Conservation (phyloP, 2,888 invertebrate species). For the Frankliniella intonsa region DNA sequence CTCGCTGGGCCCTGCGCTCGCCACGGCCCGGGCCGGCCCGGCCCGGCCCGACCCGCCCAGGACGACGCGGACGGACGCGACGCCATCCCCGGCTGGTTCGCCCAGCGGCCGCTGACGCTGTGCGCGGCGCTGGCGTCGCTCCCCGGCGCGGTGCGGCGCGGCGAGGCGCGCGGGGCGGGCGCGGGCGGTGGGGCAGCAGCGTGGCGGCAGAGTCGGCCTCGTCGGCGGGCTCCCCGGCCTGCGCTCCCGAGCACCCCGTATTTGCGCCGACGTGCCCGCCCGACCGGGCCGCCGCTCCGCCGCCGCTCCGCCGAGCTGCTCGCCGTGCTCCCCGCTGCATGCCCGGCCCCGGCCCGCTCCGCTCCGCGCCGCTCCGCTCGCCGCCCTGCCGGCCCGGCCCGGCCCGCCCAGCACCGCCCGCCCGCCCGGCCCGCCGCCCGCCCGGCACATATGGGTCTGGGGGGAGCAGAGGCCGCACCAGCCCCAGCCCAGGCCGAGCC, state of each 20-base stretch:
- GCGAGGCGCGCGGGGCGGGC: constrained; percentile 29
- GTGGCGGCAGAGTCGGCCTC: constrained; percentile 7
- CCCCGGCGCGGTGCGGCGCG: constrained; percentile 32
- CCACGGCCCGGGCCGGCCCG: background rate
- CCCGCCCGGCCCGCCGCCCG: background rate
- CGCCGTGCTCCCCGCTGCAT: too few relatives aligned
- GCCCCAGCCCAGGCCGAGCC: background rate
- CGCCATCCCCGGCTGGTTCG: constrained; percentile 20
- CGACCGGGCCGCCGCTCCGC: background rate
- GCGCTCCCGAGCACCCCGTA: constrained; percentile 49
- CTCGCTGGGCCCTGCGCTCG: background rate
- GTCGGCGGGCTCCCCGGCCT: constrained; percentile 39
- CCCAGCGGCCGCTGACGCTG: constrained; percentile 31
- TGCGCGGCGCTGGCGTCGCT: constrained; percentile 32
- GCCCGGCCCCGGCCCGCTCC: too few relatives aligned
- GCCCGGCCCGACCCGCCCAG: background rate
- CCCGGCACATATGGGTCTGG: constrained; percentile 35
- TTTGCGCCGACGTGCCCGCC: constrained; percentile 42
- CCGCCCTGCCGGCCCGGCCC: too few relatives aligned
- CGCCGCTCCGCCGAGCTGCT: background rate
- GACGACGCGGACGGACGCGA: background rate
- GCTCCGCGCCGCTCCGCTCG: too few relatives aligned
- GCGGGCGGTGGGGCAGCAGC: constrained; percentile 27
- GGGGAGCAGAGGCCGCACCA: background rate
- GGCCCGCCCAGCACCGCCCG: background rate